A percentile compares a stretch with the other conserved stretches of the same genome.
phyloP scores from a whole-genome alignment of 2,888 invertebrate species.

The Drosophila tanythrix region DNA sequence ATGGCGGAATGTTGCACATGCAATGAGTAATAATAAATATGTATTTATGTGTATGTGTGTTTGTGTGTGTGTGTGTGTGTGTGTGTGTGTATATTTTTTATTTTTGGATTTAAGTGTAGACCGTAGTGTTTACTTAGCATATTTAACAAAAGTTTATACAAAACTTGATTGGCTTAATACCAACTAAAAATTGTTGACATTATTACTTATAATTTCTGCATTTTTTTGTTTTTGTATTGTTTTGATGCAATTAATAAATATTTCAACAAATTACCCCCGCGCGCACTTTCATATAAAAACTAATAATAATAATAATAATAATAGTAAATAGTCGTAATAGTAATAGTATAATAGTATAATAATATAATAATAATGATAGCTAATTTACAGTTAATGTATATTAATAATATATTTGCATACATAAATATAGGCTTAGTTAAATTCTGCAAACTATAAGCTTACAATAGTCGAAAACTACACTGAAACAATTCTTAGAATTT shows the following conservation, averaged over 20 bases:
- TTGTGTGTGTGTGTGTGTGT: conserved; percentile 12
- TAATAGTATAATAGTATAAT: conserved; percentile 40
- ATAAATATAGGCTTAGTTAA: conserved; percentile 49
- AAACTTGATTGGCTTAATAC: conserved; percentile 67
- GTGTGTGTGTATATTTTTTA: conserved; percentile 22
- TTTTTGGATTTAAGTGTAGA: conserved; percentile 46
- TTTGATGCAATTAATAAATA: conserved; percentile 69
- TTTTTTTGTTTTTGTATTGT: conserved; percentile 17
- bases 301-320: conserved; percentile 61
- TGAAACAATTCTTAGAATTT: conserved; percentile 76
- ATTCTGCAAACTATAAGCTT: conserved; percentile 63
- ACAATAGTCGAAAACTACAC: conserved; percentile 59
- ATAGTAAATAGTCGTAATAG: conserved; percentile 50
- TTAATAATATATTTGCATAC: not conserved
- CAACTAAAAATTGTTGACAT: conserved; percentile 59
- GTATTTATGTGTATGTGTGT: conserved; percentile 11
- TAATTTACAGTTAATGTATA: conserved; percentile 51
- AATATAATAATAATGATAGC: conserved; percentile 55
- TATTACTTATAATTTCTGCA: not conserved
- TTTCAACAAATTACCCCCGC: conserved; percentile 70
- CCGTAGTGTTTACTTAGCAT: conserved; percentile 59
- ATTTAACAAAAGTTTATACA: conserved; percentile 76
- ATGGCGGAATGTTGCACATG: conserved; percentile 76
- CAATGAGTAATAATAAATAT: conserved; percentile 42
- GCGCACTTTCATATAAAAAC: conserved; percentile 55